Conservation (phyloP, 2,113 vertebrate species). For the Bos indicus region DNA sequence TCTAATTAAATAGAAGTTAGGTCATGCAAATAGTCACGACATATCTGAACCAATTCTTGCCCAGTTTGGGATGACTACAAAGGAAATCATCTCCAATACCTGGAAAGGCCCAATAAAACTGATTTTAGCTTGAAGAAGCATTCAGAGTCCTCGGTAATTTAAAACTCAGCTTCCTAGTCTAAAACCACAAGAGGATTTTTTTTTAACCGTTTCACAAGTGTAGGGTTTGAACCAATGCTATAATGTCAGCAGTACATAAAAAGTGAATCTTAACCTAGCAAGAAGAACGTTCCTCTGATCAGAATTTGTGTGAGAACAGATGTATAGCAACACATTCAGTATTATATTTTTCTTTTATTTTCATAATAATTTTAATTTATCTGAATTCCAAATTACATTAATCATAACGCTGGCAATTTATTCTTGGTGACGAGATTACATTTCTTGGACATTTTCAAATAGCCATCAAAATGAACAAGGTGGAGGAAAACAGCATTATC, state of each 20-base stretch:
- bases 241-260: background rate
- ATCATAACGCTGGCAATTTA: background rate
- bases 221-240: background rate
- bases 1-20: background rate
- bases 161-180: background rate
- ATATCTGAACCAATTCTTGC: background rate
- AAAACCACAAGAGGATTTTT: background rate
- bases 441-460: background rate
- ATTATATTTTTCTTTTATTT: background rate
- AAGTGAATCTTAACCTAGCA: background rate
- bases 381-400: background rate
- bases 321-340: background rate
- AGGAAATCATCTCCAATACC: no score
- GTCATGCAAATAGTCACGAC: background rate
- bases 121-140: background rate
- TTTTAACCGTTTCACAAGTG: background rate
- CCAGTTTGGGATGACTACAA: background rate
- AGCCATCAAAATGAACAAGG: background rate
- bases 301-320: background rate
- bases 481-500: accelerated
- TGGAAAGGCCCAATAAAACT: background rate
- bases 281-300: accelerated
- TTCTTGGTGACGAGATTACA: background rate
- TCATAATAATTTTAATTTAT: background rate
- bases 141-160: background rate